Evolutionary conservation across 1,140 invertebrate species (phyloP).

Genomic region (Alviniconcha marisindica): DNA sequence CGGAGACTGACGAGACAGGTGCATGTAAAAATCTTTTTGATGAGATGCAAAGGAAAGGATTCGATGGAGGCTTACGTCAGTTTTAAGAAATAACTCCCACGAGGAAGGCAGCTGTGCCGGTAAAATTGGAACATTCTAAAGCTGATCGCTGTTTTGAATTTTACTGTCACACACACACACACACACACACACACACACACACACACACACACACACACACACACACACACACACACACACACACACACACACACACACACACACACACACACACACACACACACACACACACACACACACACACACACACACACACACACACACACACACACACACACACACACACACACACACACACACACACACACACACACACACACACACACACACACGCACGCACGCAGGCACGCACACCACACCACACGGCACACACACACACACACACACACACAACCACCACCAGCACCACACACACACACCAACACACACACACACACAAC

Average conservation of each 20-base stretch:
- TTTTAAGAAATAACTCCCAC: no score
- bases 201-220: constrained; percentile 18
- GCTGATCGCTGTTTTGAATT: no score
- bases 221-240: constrained; percentile 5
- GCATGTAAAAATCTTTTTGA: no score
- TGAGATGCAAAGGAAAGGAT: no score
- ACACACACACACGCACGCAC: background rate
- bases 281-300: constrained; percentile 14
- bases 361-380: constrained; percentile 21
- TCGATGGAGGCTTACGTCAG: no score
- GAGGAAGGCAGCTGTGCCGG: no score
- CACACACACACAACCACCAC: background rate
- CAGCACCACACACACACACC: background rate
- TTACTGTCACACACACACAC: no score
- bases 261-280: constrained; percentile 23
- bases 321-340: constrained; percentile 18
- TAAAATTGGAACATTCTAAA: no score
- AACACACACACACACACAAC: background rate
- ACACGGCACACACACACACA: background rate
- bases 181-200: constrained; percentile 10
- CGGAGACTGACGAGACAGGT: no score
- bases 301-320: constrained; percentile 19
- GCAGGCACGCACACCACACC: background rate
- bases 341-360: constrained; percentile 22
- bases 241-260: constrained; percentile 24